Evolutionary conservation across 2,888 invertebrate genomes (phyloP), one percentile per base, ranked within the genome.

Genomic region (Xylota segnis): DNA sequence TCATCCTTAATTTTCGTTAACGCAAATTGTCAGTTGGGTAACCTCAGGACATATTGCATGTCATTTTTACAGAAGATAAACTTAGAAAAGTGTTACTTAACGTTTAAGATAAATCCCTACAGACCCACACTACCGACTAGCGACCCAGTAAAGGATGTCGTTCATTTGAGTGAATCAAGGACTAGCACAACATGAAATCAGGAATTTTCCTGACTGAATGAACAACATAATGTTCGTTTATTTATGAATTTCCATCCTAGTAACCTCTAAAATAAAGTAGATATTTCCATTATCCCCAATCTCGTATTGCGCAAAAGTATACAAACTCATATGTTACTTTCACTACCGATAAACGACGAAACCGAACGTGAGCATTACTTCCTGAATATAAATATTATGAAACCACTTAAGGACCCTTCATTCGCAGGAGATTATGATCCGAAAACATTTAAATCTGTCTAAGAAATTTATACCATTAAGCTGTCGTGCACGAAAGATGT

Each of bases 361-460:
- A 50, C 29, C 16, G 32, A 29, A 14, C 47, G 58, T 29, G 12
- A 59, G 29, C n/a, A 50, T 29, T 40, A 54, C 43, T 40, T 43
- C 40, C 37, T 56, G 27, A 18, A 23, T 27, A 52, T 77, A 68
- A 68, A 77, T 77, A 52, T 70, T 70, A 43, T 45, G 40, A 61
- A 70, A 68, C 40, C 52, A 77, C 68, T 52, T 68, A 77, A 50
- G 52, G 32, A 68, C 40, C 59, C 43, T 40, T 77, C 59, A 59
- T 56, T 56, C 50, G 37, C 77, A 23, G 43, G 43, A 61, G 77
- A 70, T 61, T 77, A 68, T 70, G 59, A 68, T 70, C 59, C 77
- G 68, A 77, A 68, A 70, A 70, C 68, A 54, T 70, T 70, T 77
- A 70, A 68, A 70, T 70, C 34, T 77, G 37, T 61, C 50, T 50